Evolutionary conservation across 2,888 invertebrate species (phyloP).

Genomic region (Lissocephala sabroskyi): DNA sequence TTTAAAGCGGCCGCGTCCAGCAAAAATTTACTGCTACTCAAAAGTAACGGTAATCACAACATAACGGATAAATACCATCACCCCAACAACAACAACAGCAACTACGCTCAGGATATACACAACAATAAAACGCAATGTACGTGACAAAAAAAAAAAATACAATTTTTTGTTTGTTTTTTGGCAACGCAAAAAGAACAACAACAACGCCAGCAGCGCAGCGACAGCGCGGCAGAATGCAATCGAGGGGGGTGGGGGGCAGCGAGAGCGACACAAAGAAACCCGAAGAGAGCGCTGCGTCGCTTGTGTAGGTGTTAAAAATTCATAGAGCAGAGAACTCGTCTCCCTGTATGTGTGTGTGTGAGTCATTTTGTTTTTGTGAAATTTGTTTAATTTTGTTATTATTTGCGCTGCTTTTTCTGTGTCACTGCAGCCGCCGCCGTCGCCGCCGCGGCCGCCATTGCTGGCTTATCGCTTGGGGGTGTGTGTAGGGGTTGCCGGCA

Average conservation of each 20-base stretch:
- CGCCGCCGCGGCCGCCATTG: conserved; percentile 1
- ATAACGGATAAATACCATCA: conserved; percentile 29
- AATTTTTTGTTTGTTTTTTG: not conserved
- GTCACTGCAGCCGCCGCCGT: not conserved
- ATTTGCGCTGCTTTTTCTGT: not conserved
- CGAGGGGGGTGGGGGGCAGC: too few relatives aligned
- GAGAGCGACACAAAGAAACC: too few relatives aligned
- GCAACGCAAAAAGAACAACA: conserved; percentile 1
- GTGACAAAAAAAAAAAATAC: conserved; percentile 18
- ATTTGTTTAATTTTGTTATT: conserved; percentile 27
- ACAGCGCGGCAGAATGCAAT: too few relatives aligned
- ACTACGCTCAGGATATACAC: conserved; percentile 2
- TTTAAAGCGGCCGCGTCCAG: conserved; percentile 54
- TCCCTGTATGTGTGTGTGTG: not conserved
- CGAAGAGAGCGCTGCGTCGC: too few relatives aligned
- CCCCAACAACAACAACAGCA: conserved; percentile 9
- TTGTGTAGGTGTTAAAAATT: too few relatives aligned
- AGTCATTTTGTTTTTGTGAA: conserved; percentile 47
- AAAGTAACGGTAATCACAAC: conserved; percentile 27
- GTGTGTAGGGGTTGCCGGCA: conserved; percentile 51
- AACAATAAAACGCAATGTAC: conserved; percentile 34
- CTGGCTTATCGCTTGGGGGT: conserved; percentile 30
- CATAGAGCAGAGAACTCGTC: too few relatives aligned
- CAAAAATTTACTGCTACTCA: conserved; percentile 36
- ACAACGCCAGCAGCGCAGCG: too few relatives aligned